Evolutionary conservation across 64 coral and sea anemone genomes (phyloP).

Genomic region (Porites lutea): DNA sequence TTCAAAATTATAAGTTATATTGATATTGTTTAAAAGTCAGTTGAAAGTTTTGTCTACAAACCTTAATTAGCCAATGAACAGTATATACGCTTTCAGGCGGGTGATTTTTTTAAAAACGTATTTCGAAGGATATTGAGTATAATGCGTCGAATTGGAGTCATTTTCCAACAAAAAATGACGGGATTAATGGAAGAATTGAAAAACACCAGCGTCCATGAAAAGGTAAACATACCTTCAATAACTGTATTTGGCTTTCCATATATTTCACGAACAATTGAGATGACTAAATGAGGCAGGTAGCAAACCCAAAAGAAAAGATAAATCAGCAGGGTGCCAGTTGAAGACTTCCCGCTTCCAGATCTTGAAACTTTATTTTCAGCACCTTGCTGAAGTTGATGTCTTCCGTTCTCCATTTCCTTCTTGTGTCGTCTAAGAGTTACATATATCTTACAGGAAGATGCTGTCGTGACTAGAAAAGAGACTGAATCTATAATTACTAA

Average conservation of each 20-base stretch:
- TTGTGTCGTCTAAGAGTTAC: conserved; percentile 6
- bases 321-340: not conserved
- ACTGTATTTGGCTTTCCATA: not conserved
- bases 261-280: not conserved
- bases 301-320: conserved; percentile 2
- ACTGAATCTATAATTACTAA: not conserved
- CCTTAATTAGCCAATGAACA: too few relatives aligned
- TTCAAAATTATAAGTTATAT: too few relatives aligned
- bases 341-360: not conserved
- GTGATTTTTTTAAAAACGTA: not conserved
- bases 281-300: not conserved
- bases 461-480: not conserved
- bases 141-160: not conserved
- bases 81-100: too few relatives aligned
- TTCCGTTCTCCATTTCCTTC: not conserved
- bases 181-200: conserved; percentile 5
- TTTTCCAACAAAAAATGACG: conserved; percentile 11
- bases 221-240: not conserved
- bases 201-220: not conserved
- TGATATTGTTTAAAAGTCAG: too few relatives aligned
- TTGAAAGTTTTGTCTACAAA: too few relatives aligned
- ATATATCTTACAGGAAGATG: not conserved
- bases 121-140: not conserved
- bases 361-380: not conserved
- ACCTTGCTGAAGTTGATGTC: not conserved